A percentile compares a stretch with the other conserved stretches of the same genome.
phyloP scores from a whole-genome alignment of 2,797 vertebrate genomes.

The Carcharodon carcharias region DNA sequence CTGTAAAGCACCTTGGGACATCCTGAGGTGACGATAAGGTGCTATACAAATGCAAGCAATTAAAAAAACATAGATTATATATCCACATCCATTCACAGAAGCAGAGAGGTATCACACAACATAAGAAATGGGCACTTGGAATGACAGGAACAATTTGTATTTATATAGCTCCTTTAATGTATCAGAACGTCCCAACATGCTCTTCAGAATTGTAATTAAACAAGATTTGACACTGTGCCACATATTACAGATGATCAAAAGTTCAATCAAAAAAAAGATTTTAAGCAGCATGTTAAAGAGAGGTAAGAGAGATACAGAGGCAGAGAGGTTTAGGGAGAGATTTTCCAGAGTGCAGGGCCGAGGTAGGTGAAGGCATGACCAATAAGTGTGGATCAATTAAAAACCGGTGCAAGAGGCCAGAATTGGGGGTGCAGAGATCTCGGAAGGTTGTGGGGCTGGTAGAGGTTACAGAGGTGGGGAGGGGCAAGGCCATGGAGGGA shows the following conservation, averaged over 20 bases:
- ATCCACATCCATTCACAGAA: neutral
- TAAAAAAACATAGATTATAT: neutral
- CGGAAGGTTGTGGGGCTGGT: neutral
- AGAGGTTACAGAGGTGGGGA: neutral
- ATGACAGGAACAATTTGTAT: neutral
- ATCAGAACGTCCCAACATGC: neutral
- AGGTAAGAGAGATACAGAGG: no score
- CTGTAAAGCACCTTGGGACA: neutral
- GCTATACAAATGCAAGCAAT: neutral
- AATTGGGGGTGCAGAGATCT: neutral
- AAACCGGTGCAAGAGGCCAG: no score
- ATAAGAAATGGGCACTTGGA: neutral
- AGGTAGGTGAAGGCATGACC: no score
- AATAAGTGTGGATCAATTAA: no score
- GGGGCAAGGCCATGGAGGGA: neutral
- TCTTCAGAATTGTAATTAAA: no score
- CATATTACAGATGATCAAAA: no score
- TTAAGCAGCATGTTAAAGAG: no score
- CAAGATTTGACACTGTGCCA: no score
- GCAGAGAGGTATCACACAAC: neutral
- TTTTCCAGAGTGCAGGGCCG: no score
- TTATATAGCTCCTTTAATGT: neutral
- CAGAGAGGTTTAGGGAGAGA: no score
- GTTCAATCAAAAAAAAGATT: no score
- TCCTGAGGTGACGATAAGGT: neutral